phyloP scores from a whole-genome alignment of 2,113 vertebrate genomes.

The Colossoma macropomum region DNA sequence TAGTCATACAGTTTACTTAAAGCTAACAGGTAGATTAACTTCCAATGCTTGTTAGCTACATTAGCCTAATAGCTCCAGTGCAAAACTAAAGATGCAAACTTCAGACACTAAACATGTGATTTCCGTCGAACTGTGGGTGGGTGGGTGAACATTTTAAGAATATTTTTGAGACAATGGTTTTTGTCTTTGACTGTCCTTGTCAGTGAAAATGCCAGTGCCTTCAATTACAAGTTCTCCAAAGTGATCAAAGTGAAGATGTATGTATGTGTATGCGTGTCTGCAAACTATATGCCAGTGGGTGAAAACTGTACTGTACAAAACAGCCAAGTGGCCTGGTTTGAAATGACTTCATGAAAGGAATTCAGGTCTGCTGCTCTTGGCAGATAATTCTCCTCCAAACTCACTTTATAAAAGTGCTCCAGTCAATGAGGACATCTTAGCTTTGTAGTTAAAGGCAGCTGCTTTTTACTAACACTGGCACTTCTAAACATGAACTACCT shows the following conservation, averaged over 20 bases:
- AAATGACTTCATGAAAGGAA: conserved; percentile 15
- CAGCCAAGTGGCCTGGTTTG: neutral
- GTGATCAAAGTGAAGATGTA: neutral
- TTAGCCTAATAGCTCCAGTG: too few species aligned
- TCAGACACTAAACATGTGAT: too few species aligned
- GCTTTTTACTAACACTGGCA: neutral
- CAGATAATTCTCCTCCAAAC: neutral
- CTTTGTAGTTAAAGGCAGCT: neutral
- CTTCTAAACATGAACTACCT: neutral
- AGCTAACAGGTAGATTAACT: too few species aligned
- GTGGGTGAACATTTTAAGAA: neutral
- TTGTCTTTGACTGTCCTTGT: conserved; percentile 42
- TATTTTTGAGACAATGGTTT: conserved; percentile 30
- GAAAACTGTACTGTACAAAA: neutral
- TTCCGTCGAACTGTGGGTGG: neutral
- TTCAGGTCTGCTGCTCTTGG: neutral
- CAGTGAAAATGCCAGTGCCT: conserved; percentile 32
- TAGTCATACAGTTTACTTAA: too few species aligned
- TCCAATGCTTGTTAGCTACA: too few species aligned
- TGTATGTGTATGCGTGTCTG: neutral
- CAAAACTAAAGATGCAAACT: too few species aligned
- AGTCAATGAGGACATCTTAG: neutral
- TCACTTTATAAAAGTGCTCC: neutral
- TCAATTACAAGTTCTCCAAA: conserved; percentile 15
- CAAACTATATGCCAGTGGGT: neutral